Evolutionary conservation across 2,888 invertebrate species (phyloP).

Genomic region (Cephus spinipes): DNA sequence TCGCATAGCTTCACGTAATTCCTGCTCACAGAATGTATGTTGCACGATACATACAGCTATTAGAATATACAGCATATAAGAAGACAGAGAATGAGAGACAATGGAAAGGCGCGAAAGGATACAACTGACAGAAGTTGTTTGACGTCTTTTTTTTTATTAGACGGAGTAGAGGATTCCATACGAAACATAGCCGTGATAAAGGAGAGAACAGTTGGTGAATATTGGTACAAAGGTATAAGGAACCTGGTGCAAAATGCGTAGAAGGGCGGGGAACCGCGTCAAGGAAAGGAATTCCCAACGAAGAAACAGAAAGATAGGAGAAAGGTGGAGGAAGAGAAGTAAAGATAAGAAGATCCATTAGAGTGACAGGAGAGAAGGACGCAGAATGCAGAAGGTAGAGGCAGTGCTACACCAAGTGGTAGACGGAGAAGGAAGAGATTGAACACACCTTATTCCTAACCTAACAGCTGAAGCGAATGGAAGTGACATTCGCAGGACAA

Average conservation of each 20-base stretch:
- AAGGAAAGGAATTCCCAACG: not conserved
- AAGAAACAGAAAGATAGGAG: not conserved
- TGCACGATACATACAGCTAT: not conserved
- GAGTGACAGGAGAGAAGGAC: conserved; percentile 19
- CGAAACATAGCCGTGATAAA: not conserved
- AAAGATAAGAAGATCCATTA: not conserved
- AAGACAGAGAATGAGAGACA: not conserved
- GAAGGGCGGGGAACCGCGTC: not conserved
- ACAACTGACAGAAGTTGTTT: not conserved
- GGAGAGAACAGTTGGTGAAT: not conserved
- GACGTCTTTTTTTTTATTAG: not conserved
- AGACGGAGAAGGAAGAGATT: conserved; percentile 15
- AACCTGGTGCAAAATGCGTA: not conserved
- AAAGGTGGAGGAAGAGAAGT: not conserved
- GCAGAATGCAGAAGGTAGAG: conserved; percentile 18
- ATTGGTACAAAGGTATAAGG: not conserved
- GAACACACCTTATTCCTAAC: conserved; percentile 19
- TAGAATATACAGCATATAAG: not conserved
- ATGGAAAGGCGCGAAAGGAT: not conserved
- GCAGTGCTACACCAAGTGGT: conserved; percentile 1
- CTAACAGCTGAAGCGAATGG: conserved; percentile 7
- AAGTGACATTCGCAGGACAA: not conserved
- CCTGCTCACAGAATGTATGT: not conserved
- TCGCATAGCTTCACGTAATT: not conserved
- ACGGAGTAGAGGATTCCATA: not conserved